These are phyloP conservation scores for Phymastichus coffea DNA, from an alignment of 1,140 invertebrate genomes.

Conservation along the genomic window DNA sequence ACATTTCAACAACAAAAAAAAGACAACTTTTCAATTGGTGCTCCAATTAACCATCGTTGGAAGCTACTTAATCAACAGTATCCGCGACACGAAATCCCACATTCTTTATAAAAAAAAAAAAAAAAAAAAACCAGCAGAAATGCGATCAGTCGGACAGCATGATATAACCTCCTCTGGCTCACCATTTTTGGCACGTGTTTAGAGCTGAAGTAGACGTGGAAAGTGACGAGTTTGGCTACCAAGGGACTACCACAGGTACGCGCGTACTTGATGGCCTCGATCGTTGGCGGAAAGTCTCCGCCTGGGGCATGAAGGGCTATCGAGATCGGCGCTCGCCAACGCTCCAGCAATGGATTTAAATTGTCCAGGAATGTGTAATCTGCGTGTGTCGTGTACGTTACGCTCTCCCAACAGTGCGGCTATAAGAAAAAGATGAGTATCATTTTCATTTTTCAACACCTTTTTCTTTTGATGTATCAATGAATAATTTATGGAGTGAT, in stretches of 20 bases:
- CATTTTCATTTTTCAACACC: background rate
- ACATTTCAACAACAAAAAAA: no score
- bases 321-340: constrained; percentile 70
- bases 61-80: no score
- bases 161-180: no score
- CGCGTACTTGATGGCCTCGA: constrained; percentile 62
- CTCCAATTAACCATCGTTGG: no score
- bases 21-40: no score
- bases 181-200: constrained; percentile 79
- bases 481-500: no score
- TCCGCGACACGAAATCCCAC: no score
- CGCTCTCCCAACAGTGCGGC: constrained; percentile 72
- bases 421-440: background rate
- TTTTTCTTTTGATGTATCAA: no score
- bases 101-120: no score
- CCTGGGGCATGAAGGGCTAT: constrained; percentile 71
- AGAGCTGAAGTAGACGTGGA: constrained; percentile 83
- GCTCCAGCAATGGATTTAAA: constrained; percentile 75
- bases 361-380: constrained; percentile 91
- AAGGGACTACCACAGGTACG: constrained; percentile 62
- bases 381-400: constrained; percentile 91
- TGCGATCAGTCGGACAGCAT: no score
- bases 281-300: constrained; percentile 61
- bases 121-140: no score
- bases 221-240: constrained; percentile 75